These are phyloP conservation scores for Pterocles burchelli DNA, from an alignment of 2,113 vertebrate genomes.

Conservation along the genomic window DNA sequence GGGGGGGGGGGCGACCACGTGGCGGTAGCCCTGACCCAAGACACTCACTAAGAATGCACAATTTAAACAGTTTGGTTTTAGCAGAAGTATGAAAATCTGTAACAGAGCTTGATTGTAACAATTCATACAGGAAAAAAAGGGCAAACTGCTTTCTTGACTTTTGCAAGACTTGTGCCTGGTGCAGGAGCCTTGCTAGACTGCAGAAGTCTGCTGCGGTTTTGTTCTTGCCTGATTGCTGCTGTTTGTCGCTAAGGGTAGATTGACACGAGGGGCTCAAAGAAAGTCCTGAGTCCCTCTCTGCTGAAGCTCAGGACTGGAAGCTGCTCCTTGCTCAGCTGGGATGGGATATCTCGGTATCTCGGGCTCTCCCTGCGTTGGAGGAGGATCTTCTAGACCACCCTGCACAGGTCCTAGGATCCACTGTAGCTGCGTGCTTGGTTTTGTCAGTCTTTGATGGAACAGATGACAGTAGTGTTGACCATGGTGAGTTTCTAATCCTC, in stretches of 20 bases:
- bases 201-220: neutral
- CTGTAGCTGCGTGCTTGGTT: fast-evolving
- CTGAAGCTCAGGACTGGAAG: neutral
- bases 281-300: neutral
- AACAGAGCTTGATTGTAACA: neutral
- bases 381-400: neutral
- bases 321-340: neutral
- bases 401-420: neutral
- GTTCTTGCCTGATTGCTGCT: neutral
- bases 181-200: neutral
- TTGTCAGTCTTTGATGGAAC: neutral
- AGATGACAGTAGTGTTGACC: neutral
- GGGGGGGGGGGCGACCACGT: no score
- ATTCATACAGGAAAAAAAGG: neutral
- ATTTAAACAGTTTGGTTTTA: neutral
- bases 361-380: neutral
- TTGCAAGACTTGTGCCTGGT: neutral
- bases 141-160: neutral
- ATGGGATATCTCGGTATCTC: neutral
- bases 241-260: neutral
- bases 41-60: neutral
- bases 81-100: neutral
- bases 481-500: neutral
- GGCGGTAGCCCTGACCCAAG: no score
- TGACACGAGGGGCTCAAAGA: neutral